Conservation (phyloP, 2,797 vertebrate species). For the Fratercula arctica region DNA sequence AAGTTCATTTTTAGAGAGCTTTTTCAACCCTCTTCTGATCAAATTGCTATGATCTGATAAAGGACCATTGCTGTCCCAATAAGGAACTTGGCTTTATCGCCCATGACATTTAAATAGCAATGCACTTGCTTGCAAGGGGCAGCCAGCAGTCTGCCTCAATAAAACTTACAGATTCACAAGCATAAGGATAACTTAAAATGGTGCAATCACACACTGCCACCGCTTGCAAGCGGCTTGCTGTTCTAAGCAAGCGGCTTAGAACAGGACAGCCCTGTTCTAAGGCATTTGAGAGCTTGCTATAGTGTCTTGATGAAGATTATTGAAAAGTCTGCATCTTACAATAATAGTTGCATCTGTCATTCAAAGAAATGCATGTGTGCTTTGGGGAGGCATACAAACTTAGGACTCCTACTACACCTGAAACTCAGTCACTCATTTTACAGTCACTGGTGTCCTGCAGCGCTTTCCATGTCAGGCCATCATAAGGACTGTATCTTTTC, state of each 20-base stretch:
- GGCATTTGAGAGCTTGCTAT: background rate
- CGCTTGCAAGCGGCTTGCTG: background rate
- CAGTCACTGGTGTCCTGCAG: background rate
- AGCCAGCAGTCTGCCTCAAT: background rate
- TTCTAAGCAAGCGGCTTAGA: too few species aligned
- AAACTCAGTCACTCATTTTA: background rate
- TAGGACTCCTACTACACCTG: background rate
- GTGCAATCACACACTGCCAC: background rate
- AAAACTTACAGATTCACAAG: background rate
- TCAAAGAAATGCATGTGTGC: background rate
- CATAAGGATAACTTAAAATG: conserved; percentile 13
- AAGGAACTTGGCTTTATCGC: background rate
- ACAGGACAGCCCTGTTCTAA: background rate
- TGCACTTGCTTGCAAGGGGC: background rate
- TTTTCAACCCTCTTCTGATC: background rate
- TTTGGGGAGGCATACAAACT: background rate
- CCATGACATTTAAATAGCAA: conserved; percentile 16
- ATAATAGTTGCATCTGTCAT: background rate
- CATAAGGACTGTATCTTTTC: background rate
- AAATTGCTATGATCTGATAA: background rate
- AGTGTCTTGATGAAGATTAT: background rate
- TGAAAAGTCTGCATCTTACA: background rate
- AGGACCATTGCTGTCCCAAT: background rate
- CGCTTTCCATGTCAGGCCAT: background rate
- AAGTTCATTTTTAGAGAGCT: background rate